Conservation (phyloP, 2,113 vertebrate species). For the Lophotis ruficrista region DNA sequence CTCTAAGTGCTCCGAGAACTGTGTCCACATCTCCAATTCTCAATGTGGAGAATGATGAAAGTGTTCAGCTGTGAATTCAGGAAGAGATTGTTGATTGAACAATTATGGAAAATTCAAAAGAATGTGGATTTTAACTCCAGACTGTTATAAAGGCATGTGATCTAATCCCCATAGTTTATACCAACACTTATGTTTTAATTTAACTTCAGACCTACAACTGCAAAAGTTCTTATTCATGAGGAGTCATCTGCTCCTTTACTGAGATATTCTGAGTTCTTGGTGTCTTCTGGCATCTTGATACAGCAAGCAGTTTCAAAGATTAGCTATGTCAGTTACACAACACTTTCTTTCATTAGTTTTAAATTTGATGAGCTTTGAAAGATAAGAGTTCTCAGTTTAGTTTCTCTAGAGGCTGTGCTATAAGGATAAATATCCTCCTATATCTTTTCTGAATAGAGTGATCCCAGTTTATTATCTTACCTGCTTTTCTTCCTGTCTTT, state of each 20-base stretch:
- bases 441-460: background rate
- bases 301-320: background rate
- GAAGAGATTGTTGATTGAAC: background rate
- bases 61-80: background rate
- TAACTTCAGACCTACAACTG: background rate
- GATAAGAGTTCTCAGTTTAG: background rate
- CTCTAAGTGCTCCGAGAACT: background rate
- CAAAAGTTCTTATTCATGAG: background rate
- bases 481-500: background rate
- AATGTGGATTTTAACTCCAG: background rate
- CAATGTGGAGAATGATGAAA: background rate
- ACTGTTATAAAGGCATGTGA: background rate
- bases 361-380: background rate
- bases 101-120: background rate
- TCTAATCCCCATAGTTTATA: background rate
- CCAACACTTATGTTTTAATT: background rate
- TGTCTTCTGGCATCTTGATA: background rate
- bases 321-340: background rate
- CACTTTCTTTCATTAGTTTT: conserved; percentile 5
- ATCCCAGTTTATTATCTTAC: background rate
- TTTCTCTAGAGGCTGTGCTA: background rate
- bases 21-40: background rate
- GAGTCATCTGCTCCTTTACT: background rate
- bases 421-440: background rate
- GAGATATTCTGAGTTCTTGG: background rate